Evolutionary conservation across 35 echinoderm and acorn worm species (phyloP).

Genomic region (Ophioderma brevispina): DNA sequence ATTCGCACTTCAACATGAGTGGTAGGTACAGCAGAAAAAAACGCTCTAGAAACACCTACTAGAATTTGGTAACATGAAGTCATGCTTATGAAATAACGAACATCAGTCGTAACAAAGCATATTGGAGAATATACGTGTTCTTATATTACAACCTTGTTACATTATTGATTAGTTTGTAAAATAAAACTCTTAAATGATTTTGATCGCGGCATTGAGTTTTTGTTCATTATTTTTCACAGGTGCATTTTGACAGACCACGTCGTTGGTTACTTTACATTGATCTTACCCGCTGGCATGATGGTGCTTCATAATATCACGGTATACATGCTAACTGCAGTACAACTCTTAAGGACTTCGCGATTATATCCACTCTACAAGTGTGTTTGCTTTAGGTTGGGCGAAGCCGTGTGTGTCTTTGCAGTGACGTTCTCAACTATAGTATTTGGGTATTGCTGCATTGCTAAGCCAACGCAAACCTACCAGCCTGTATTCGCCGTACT

Average conservation of each 20-base stretch:
- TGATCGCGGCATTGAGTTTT: too few relatives aligned
- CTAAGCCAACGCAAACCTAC: not conserved
- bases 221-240: not conserved
- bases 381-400: not conserved
- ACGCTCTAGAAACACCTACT: too few relatives aligned
- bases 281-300: not conserved
- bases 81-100: too few relatives aligned
- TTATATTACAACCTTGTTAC: too few relatives aligned
- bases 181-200: too few relatives aligned
- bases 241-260: not conserved
- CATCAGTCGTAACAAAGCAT: too few relatives aligned
- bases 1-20: too few relatives aligned
- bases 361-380: not conserved
- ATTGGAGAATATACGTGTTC: too few relatives aligned
- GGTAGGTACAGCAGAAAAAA: too few relatives aligned
- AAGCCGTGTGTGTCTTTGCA: not conserved
- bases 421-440: not conserved
- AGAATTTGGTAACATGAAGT: too few relatives aligned
- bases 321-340: not conserved
- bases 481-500: not conserved
- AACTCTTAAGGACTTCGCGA: not conserved
- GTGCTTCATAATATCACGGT: not conserved
- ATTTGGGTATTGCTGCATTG: not conserved
- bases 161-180: too few relatives aligned
- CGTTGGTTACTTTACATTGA: not conserved